Percentiles rank a stretch among this genome's conserved stretches.
phyloP scores from a whole-genome alignment of 2,113 vertebrate species.

The Hemiscyllium ocellatum region DNA sequence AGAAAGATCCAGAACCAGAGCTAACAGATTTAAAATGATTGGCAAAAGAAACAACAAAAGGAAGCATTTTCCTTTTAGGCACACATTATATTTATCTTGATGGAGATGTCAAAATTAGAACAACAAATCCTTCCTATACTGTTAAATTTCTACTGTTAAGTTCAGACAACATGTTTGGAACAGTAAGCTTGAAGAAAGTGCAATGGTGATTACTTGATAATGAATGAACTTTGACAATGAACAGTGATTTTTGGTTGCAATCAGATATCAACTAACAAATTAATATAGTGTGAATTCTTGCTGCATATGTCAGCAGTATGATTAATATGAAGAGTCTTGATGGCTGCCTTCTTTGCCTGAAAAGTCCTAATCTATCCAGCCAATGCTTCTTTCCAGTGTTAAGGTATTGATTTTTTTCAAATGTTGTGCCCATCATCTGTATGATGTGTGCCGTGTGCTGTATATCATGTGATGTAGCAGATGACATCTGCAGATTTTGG shows the following conservation, averaged over 20 bases:
- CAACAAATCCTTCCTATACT: not conserved
- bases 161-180: not conserved
- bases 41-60: too few species aligned
- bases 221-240: not conserved
- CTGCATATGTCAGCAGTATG: not conserved
- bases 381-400: not conserved
- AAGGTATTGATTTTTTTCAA: not conserved
- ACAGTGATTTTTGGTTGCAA: not conserved
- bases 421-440: not conserved
- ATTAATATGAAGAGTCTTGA: not conserved
- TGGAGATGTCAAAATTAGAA: not conserved
- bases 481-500: not conserved
- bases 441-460: not conserved
- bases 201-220: not conserved
- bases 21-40: too few species aligned
- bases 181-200: not conserved
- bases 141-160: not conserved
- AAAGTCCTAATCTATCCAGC: not conserved
- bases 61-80: too few species aligned
- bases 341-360: not conserved
- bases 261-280: not conserved
- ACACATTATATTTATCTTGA: too few species aligned
- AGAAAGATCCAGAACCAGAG: too few species aligned
- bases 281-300: not conserved
- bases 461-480: not conserved